Conservation (phyloP, 2,888 invertebrate species). For the Atherix ibis region DNA sequence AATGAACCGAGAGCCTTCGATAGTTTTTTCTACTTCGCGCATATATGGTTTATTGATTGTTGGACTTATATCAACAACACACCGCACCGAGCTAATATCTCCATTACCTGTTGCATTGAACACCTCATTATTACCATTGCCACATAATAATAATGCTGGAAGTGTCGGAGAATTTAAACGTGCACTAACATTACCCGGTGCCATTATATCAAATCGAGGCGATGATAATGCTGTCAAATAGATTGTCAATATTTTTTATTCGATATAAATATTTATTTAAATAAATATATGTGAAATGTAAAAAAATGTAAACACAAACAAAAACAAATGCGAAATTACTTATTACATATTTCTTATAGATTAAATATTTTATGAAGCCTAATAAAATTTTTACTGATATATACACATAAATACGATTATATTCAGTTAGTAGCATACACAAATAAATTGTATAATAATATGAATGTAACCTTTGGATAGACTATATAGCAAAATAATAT, state of each 20-base stretch:
- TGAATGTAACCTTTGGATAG: no score
- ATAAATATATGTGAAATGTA: no score
- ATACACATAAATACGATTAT: no score
- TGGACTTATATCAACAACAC: slow-evolving; percentile 50
- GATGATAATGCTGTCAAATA: slow-evolving; percentile 32
- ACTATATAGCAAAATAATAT: no score
- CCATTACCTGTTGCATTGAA: slow-evolving; percentile 53
- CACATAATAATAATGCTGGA: slow-evolving; percentile 54
- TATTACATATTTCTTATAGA: no score
- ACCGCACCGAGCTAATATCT: slow-evolving; percentile 37
- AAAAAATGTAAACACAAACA: no score
- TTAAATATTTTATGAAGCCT: no score
- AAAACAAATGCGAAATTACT: no score
- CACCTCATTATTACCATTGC: slow-evolving; percentile 69
- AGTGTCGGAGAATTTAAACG: slow-evolving; percentile 50
- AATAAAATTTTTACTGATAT: no score
- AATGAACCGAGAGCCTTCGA: slow-evolving; percentile 84
- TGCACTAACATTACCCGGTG: slow-evolving; percentile 43
- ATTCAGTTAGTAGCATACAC: no score
- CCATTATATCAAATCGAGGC: slow-evolving; percentile 47
- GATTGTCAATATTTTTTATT: not conserved
- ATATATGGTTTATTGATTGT: slow-evolving; percentile 68
- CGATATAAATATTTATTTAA: not conserved
- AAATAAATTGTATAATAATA: no score
- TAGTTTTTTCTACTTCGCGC: slow-evolving; percentile 79